Evolutionary conservation across 2,888 invertebrate species (phyloP), one percentile per base, ranked within the genome.

Genomic region (Aquatica leii): DNA sequence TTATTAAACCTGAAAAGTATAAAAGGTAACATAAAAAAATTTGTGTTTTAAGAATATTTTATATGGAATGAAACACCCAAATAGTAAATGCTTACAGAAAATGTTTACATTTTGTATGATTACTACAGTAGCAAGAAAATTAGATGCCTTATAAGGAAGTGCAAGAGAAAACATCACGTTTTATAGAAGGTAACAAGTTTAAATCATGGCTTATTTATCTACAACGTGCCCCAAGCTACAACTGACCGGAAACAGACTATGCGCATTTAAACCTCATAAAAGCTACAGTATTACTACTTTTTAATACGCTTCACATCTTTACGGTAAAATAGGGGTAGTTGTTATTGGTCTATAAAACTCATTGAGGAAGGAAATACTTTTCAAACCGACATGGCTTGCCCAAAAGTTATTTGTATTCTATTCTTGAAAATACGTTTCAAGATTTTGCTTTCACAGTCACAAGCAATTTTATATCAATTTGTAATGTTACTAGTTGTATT

Each of bases 311-410:
- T 46, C 57, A 62, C 62, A 62, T 56, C 62, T 62, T 62, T 57
- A 57, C 56, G 57, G 51, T 49, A 56, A 57, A 62, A 62, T 56
- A 57, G 41, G 67, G 64, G 59, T 62, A 62, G 64, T 67, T 67
- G 67, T 64, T 67, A 67, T 62, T 67, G 67, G 62, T 53, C 67
- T 65, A 67, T 67, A 67, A 67, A 67, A 65, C 56, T 62, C 67
- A 67, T 67, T 66, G 60, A 21, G 51, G 58, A 24, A 48, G 55
- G 55, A 61, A 61, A 55, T 61, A 51, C 61, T 50, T 55, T 49
- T 54, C 54, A 50, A 55, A 61, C 61, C 41, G 41, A 46, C 40
- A 43, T 51, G 59, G 34, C 37, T 37, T 41, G 52, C 17, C 14
- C 18, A 40, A 15, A 37, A 59, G 59, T 59, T 59, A 59, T 59